These are phyloP conservation scores for Agrotis puta DNA, from an alignment of 2,888 invertebrate species.

Conservation along the genomic window DNA sequence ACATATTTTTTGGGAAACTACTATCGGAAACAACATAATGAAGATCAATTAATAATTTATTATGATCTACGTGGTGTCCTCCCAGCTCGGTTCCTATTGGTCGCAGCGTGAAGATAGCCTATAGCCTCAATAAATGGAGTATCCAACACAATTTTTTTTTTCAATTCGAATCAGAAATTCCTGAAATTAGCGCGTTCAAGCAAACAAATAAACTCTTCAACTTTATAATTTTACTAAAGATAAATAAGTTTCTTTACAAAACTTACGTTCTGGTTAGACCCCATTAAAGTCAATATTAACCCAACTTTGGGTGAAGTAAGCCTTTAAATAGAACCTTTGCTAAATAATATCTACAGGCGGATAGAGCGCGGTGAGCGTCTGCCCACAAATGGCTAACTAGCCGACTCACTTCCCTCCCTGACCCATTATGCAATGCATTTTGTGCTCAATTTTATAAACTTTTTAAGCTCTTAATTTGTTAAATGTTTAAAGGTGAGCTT, in stretches of 20 bases:
- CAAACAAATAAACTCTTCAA: too few relatives aligned
- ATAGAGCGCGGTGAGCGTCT: slow-evolving; percentile 59
- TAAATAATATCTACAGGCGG: slow-evolving; percentile 69
- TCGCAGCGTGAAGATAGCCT: too few relatives aligned
- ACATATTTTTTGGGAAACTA: neutral
- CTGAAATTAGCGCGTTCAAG: too few relatives aligned
- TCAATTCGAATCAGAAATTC: too few relatives aligned
- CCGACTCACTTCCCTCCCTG: slow-evolving; percentile 41
- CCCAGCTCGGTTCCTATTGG: too few relatives aligned
- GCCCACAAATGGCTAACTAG: slow-evolving; percentile 72
- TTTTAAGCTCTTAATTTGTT: slow-evolving; percentile 38
- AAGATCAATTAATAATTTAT: neutral
- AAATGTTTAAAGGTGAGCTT: slow-evolving; percentile 25
- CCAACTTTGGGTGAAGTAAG: slow-evolving; percentile 30
- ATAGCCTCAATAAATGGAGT: too few relatives aligned
- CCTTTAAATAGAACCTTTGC: slow-evolving; percentile 59
- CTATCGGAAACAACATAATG: neutral
- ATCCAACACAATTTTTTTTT: too few relatives aligned
- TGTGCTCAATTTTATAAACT: slow-evolving; percentile 39
- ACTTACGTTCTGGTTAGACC: neutral
- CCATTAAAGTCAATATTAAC: slow-evolving; percentile 15
- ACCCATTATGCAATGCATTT: slow-evolving; percentile 60
- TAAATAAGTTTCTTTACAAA: slow-evolving; percentile 10
- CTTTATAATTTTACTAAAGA: too few relatives aligned
- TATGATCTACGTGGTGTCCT: too few relatives aligned